Conservation (phyloP, 2,888 invertebrate genomes). For the Morpho helenor region DNA sequence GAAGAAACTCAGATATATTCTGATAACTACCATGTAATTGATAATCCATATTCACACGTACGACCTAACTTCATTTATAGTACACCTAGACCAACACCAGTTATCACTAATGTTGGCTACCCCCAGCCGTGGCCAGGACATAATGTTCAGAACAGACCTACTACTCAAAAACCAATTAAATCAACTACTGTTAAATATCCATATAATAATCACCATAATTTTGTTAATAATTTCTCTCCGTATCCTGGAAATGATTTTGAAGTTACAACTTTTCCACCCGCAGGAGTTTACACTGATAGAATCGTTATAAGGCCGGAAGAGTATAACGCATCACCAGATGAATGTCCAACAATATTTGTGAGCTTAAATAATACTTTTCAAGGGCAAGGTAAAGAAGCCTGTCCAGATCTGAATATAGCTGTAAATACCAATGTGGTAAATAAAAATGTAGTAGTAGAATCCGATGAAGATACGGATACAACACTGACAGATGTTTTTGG, state of each 20-base stretch:
- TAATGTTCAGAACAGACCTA: slow-evolving; percentile 37
- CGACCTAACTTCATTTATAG: slow-evolving; percentile 53
- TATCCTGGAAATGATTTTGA: slow-evolving; percentile 51
- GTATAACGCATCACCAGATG: slow-evolving; percentile 60
- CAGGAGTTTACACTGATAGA: slow-evolving; percentile 60
- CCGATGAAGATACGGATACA: slow-evolving; percentile 56
- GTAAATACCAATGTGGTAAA: slow-evolving; percentile 84
- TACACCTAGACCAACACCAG: slow-evolving; percentile 55
- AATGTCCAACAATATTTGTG: slow-evolving; percentile 79
- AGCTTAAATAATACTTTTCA: slow-evolving; percentile 74
- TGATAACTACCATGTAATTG: slow-evolving; percentile 51
- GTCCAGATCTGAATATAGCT: slow-evolving; percentile 84
- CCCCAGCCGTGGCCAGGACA: slow-evolving; percentile 40
- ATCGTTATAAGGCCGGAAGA: slow-evolving; percentile 72
- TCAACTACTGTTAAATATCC: slow-evolving; percentile 50
- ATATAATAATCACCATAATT: slow-evolving; percentile 49
- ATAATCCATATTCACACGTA: slow-evolving; percentile 39
- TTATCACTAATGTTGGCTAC: slow-evolving; percentile 68
- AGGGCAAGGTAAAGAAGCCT: slow-evolving; percentile 81
- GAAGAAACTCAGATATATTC: slow-evolving; percentile 52
- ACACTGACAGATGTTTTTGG: slow-evolving; percentile 58
- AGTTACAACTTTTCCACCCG: slow-evolving; percentile 64
- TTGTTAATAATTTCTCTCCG: slow-evolving; percentile 44
- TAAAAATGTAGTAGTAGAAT: slow-evolving; percentile 71
- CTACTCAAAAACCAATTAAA: slow-evolving; percentile 49